These are phyloP conservation scores for Xerus rutilus DNA, from an alignment of 2,797 vertebrate species.

Conservation along the genomic window DNA sequence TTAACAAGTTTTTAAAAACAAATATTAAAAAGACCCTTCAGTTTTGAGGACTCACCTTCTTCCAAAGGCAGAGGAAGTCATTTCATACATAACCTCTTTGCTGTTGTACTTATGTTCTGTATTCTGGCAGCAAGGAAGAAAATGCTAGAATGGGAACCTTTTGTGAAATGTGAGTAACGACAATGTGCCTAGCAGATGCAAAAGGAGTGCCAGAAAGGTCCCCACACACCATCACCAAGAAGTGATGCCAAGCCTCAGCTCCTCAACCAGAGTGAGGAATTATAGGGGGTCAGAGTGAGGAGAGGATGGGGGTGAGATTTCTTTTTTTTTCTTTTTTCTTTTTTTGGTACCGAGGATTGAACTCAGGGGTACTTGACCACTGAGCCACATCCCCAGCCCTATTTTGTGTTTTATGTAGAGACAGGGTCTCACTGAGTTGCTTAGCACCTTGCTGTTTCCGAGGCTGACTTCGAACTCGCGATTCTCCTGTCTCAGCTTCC, in stretches of 20 bases:
- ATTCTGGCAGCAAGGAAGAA: not conserved
- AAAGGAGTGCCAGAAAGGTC: not conserved
- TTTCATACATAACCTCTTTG: not conserved
- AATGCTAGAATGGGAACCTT: not conserved
- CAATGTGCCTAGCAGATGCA: not conserved
- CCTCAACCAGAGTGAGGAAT: not conserved
- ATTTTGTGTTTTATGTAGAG: too few relatives aligned
- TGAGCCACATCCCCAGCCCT: too few relatives aligned
- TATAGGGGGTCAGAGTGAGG: not conserved
- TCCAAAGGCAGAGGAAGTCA: not conserved
- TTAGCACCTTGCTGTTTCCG: too few relatives aligned
- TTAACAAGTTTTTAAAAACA: not conserved
- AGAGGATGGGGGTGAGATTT: not conserved
- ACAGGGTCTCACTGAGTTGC: too few relatives aligned
- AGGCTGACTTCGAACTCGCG: too few relatives aligned
- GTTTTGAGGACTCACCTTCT: not conserved
- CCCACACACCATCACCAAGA: fast-evolving
- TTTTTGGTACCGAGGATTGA: too few relatives aligned
- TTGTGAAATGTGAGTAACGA: not conserved
- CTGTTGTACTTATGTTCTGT: not conserved
- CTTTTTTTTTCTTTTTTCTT: not conserved
- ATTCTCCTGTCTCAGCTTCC: too few relatives aligned
- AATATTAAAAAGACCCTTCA: not conserved
- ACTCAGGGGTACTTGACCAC: too few relatives aligned
- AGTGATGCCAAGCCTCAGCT: not conserved